These are phyloP conservation scores for Ctenoplectra terminalis DNA, from an alignment of 1,140 invertebrate genomes.

Conservation along the genomic window DNA sequence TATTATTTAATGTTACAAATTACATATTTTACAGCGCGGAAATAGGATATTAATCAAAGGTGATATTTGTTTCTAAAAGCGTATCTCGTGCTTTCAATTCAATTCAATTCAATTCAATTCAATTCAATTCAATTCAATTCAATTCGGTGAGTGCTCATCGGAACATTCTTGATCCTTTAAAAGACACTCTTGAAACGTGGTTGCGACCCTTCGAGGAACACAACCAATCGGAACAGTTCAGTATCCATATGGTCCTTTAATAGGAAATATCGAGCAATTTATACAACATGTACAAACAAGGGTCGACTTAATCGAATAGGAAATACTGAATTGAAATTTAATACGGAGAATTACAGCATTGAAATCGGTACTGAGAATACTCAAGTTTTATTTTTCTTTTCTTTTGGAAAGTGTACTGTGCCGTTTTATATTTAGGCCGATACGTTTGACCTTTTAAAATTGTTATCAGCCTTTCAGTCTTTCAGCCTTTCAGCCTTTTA, in stretches of 20 bases:
- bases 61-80: background rate
- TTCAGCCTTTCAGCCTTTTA: no score
- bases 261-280: background rate
- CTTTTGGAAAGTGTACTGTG: background rate
- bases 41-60: background rate
- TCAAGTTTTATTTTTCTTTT: background rate
- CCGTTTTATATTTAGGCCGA: background rate
- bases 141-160: background rate
- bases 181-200: slow-evolving; percentile 3
- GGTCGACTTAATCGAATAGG: background rate
- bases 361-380: background rate
- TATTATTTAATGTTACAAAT: no score
- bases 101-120: no score
- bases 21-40: background rate
- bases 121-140: no score
- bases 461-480: background rate
- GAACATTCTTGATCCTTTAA: background rate
- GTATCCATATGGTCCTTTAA: background rate
- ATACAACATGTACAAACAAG: background rate
- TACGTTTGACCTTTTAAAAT: background rate
- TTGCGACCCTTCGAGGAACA: background rate
- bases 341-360: background rate
- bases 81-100: background rate
- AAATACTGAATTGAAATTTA: background rate
- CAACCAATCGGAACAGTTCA: background rate